Evolutionary conservation across 2,888 invertebrate genomes (phyloP).

Genomic region (Platycheirus albimanus): DNA sequence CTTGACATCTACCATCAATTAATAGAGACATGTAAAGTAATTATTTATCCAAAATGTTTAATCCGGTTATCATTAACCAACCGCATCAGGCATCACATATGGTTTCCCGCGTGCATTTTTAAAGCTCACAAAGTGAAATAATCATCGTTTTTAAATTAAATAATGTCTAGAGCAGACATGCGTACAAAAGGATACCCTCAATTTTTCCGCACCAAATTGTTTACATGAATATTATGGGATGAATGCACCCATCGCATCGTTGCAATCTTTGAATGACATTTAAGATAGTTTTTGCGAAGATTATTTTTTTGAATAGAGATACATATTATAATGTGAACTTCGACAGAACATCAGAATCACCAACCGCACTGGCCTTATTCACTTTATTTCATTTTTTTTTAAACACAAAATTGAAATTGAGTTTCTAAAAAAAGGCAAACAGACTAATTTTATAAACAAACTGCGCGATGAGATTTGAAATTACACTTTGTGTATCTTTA

Average conservation of each 20-base stretch:
- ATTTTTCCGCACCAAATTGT: constrained; percentile 55
- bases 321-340: too few species aligned
- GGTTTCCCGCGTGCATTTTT: constrained; percentile 62
- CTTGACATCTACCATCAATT: constrained; percentile 1
- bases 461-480: constrained; percentile 47
- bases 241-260: constrained; percentile 57
- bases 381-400: too few species aligned
- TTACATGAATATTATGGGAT: constrained; percentile 62
- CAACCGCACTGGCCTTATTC: constrained; percentile 25
- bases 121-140: constrained; percentile 69
- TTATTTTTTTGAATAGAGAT: constrained; percentile 3
- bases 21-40: constrained; percentile 18
- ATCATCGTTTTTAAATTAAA: constrained; percentile 46
- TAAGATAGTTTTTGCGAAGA: constrained; percentile 29
- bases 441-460: constrained; percentile 66
- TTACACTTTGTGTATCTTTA: constrained; percentile 53
- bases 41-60: constrained; percentile 47
- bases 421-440: constrained; percentile 53
- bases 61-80: constrained; percentile 8
- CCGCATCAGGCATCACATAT: constrained; percentile 49
- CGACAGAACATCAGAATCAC: background rate
- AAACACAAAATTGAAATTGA: too few species aligned
- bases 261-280: constrained; percentile 56
- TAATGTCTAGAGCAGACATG: constrained; percentile 45
- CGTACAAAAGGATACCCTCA: constrained; percentile 47